Evolutionary conservation across 2,888 invertebrate genomes (phyloP).

Genomic region (Hirudinaria manillensis): DNA sequence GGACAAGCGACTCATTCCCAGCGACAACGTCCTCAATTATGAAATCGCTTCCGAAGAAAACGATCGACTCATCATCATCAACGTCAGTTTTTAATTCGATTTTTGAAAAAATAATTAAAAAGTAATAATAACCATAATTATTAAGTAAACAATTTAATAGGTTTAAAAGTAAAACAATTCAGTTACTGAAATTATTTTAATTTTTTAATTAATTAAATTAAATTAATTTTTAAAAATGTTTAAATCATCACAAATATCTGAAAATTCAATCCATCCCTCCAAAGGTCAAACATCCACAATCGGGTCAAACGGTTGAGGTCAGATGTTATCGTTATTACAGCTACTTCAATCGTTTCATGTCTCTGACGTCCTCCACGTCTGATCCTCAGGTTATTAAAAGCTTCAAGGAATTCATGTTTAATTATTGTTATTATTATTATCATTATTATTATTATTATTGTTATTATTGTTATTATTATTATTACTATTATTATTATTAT

Average conservation of each 20-base stretch:
- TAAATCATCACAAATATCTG: too few relatives aligned
- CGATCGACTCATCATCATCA: conserved; percentile 36
- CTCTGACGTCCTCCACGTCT: not conserved
- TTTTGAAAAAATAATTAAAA: not conserved
- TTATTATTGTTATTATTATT: conserved; percentile 13
- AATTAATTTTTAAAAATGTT: too few relatives aligned
- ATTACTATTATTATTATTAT: not conserved
- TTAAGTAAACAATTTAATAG: too few relatives aligned
- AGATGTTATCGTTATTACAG: conserved; percentile 37
- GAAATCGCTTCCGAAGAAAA: conserved; percentile 34
- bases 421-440: not conserved
- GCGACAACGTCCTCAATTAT: conserved; percentile 37
- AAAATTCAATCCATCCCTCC: too few relatives aligned
- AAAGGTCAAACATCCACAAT: conserved; percentile 33
- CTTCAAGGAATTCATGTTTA: too few relatives aligned
- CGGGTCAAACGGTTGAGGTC: conserved; percentile 35
- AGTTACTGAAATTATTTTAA: too few relatives aligned
- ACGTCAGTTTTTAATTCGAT: conserved; percentile 22
- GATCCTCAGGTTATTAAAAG: conserved; percentile 25
- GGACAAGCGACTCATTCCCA: conserved; percentile 37
- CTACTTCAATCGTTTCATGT: conserved; percentile 43
- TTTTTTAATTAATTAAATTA: too few relatives aligned
- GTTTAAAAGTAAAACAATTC: too few relatives aligned
- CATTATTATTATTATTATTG: conserved; percentile 17
- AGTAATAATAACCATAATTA: too few relatives aligned